Conservation (phyloP, 37 sponge, comb jelly and placozoan genomes). For the Corticium candelabrum region DNA sequence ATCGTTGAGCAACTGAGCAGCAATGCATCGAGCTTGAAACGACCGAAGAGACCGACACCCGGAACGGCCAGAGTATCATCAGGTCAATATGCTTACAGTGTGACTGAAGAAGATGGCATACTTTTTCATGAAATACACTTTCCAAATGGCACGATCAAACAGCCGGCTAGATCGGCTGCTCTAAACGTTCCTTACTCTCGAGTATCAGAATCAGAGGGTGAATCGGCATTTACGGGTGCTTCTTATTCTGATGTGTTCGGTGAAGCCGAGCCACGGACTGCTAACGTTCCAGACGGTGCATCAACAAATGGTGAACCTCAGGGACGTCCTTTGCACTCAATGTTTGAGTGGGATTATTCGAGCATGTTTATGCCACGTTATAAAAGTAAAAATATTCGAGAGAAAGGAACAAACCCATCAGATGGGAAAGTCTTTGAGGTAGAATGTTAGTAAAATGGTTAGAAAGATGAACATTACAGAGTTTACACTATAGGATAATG, state of each 20-base stretch:
- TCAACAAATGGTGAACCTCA: too few relatives aligned
- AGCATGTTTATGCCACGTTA: too few relatives aligned
- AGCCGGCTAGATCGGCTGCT: too few relatives aligned
- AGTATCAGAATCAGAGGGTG: neutral
- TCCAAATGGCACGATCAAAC: neutral
- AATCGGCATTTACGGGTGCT: neutral
- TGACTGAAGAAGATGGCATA: neutral
- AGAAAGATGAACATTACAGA: too few relatives aligned
- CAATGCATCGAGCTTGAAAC: neutral
- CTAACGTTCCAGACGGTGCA: neutral
- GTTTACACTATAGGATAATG: too few relatives aligned
- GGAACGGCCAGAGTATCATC: neutral
- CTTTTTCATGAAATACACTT: neutral
- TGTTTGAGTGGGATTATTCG: too few relatives aligned
- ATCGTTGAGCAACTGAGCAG: neutral
- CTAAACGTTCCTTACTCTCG: neutral
- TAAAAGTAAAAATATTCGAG: too few relatives aligned
- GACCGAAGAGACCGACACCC: too few relatives aligned
- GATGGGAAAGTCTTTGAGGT: too few relatives aligned
- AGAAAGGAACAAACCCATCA: too few relatives aligned
- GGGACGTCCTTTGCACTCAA: too few relatives aligned
- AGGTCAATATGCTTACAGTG: neutral
- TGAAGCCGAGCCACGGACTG: neutral
- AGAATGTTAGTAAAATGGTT: too few relatives aligned
- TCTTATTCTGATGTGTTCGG: neutral